Percentiles rank a stretch among this genome's conserved stretches.
Evolutionary conservation across 2,888 invertebrate species (phyloP).

Genomic region (Rhabditoides inermis): DNA sequence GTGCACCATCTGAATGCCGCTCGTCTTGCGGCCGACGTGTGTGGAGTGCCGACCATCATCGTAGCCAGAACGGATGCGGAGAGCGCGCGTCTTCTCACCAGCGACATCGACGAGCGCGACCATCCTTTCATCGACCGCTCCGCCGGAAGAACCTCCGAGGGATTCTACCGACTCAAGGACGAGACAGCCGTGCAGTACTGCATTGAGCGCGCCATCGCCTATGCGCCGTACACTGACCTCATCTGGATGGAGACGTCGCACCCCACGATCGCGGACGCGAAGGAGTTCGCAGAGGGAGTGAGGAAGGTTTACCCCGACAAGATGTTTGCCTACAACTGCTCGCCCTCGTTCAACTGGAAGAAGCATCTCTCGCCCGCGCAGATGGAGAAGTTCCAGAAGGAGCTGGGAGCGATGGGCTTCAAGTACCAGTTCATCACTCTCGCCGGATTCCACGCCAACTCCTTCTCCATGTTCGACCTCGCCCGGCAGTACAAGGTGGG

Average conservation of each 20-base stretch:
- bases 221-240: conserved; percentile 52
- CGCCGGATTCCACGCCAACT: conserved; percentile 54
- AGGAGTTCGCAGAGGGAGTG: conserved; percentile 51
- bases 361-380: conserved; percentile 50
- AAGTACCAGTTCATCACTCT: conserved; percentile 55
- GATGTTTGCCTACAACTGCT: conserved; percentile 53
- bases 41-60: conserved; percentile 52
- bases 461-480: conserved; percentile 52
- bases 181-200: conserved; percentile 50
- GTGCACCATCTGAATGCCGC: conserved; percentile 54
- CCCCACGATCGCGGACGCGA: conserved; percentile 51
- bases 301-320: conserved; percentile 45
- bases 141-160: conserved; percentile 52
- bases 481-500: conserved; percentile 51
- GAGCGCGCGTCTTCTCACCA: conserved; percentile 51
- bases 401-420: conserved; percentile 54
- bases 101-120: conserved; percentile 53
- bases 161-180: conserved; percentile 49
- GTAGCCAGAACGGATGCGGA: conserved; percentile 54
- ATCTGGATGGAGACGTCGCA: conserved; percentile 54
- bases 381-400: conserved; percentile 52
- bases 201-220: conserved; percentile 49
- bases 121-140: conserved; percentile 51
- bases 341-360: conserved; percentile 53
- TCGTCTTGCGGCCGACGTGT: conserved; percentile 54